Base-by-base conservation (phyloP, 2,888 invertebrate genomes). In the Pseudococcus jackbeardsleyi region DNA sequence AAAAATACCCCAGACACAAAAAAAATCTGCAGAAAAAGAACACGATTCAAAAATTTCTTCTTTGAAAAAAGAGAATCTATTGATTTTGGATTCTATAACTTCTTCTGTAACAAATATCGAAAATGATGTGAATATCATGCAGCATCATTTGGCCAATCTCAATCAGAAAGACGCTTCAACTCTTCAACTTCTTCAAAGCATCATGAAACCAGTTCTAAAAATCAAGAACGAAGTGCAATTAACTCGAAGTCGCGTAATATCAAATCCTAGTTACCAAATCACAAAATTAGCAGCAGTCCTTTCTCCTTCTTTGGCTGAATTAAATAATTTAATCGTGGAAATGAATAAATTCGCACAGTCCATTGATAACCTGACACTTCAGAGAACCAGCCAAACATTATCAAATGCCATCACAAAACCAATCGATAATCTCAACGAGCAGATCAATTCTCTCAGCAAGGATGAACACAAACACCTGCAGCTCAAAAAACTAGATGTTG, bases 101-200 rank as follows among this genome's bases (percentile, higher is more conserved):
- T 92, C 92, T 89, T 92, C 95, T 0, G 91, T 95, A 17, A 93
- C 93, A 88, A 94, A 94, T 91, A 93, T 94, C 87, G 93, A 93
- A 91, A 92, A 91, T 88, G 93, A 93, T 33, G 90, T 94, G 77
- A 92, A 92, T 88, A 90, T 92, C 89, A 90, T 93, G 89, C 92
- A 92, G 12, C 92, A 92, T 89, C 92, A 93, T 89, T 91, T 93
- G 54, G 88, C 88, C 84, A 89, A 90, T n/a, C 90, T 90, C 85
- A 89, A 90, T 22, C 88, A 89, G 22, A 89, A 89, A 19, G 90
- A 90, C 82, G 89, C 89, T 88, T 85, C 86, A 15, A 90, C 89
- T 46, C 85, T 89, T 19, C 88, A 91, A 4, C 91, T 92, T 33
- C 82, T 92, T 33, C 92, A 92, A 89, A 91, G 91, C 0, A 89